These are phyloP conservation scores for Serripes groenlandicus DNA, from an alignment of 2,888 invertebrate genomes.

Conservation along the genomic window DNA sequence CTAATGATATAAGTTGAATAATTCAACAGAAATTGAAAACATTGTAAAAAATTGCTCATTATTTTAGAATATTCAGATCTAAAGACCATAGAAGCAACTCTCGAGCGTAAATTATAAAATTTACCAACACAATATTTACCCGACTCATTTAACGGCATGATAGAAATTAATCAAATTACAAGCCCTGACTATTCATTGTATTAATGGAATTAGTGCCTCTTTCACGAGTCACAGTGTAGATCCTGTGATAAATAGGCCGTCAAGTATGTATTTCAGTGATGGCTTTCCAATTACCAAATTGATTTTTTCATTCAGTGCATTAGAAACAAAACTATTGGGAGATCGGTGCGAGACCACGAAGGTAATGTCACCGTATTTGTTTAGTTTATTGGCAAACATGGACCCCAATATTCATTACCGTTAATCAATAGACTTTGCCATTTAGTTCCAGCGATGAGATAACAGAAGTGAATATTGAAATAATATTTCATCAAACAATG, in stretches of 20 bases:
- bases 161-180: conserved; percentile 29
- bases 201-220: conserved; percentile 24
- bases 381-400: conserved; percentile 24
- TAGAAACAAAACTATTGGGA: conserved; percentile 24
- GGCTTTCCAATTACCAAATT: conserved; percentile 26
- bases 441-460: conserved; percentile 13
- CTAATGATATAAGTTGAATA: no score
- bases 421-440: conserved; percentile 24
- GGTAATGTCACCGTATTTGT: conserved; percentile 28
- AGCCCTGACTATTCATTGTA: conserved; percentile 10
- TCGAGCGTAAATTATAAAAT: no score
- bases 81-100: no score
- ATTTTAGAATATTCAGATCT: no score
- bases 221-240: conserved; percentile 17
- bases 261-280: not conserved
- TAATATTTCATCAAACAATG: conserved; percentile 28
- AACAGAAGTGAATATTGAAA: conserved; percentile 28
- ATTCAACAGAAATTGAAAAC: no score
- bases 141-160: no score
- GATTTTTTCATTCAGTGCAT: conserved; percentile 20
- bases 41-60: no score
- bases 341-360: not conserved
- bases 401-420: conserved; percentile 17
- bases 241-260: conserved; percentile 22
- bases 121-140: no score